phyloP scores from a whole-genome alignment of 2,888 invertebrate genomes.

The Dusona sp. region DNA sequence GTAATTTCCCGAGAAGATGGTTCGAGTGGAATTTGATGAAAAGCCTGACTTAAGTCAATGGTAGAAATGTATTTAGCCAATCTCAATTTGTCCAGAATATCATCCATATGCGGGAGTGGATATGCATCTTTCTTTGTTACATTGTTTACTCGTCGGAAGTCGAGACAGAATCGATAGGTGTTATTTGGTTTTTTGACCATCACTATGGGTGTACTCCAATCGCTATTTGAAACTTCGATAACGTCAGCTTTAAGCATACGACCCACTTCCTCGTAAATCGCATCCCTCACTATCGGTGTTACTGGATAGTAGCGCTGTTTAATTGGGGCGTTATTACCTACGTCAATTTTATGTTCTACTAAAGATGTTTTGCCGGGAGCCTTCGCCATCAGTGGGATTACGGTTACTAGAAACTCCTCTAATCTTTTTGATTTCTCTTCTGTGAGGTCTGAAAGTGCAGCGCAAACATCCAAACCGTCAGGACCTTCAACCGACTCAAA shows the following conservation, averaged over 20 bases:
- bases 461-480: background rate
- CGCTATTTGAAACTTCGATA: no score
- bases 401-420: background rate
- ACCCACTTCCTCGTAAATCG: constrained; percentile 8
- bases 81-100: constrained; percentile 74
- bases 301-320: constrained; percentile 17
- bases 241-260: background rate
- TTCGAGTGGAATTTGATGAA: constrained; percentile 1
- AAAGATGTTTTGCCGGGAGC: no score
- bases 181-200: no score
- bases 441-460: background rate
- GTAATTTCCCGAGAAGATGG: background rate
- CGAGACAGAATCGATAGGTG: constrained; percentile 42
- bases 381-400: background rate
- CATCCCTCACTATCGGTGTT: background rate
- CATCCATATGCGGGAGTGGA: constrained; percentile 53
- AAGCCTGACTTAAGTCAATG: background rate
- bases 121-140: no score
- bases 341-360: no score
- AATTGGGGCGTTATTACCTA: no score
- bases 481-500: background rate
- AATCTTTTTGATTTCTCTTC: background rate
- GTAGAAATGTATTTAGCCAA: background rate
- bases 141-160: constrained; percentile 60
- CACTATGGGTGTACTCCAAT: no score